Conservation (phyloP, 2,888 invertebrate species). For the Troilus luridus region DNA sequence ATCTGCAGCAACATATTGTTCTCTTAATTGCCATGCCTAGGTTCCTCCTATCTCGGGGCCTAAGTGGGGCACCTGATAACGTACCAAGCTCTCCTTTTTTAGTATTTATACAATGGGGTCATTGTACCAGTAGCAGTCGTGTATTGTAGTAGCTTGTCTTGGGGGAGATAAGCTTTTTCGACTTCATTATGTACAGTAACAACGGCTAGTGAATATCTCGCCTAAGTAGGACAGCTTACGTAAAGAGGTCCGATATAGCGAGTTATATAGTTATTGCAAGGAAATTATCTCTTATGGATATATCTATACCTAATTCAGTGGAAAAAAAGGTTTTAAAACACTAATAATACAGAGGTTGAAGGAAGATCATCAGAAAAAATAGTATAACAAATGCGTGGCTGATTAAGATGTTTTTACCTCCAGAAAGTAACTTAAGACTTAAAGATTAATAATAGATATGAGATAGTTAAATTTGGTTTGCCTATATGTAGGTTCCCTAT, state of each 20-base stretch:
- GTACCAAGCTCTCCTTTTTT: background rate
- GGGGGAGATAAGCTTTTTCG: background rate
- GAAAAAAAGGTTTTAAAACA: no score
- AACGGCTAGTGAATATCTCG: background rate
- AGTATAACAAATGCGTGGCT: no score
- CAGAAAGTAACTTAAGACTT: no score
- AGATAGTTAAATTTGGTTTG: no score
- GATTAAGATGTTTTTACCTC: no score
- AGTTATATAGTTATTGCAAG: background rate
- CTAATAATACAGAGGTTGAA: no score
- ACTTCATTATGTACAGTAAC: background rate
- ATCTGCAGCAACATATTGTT: constrained; percentile 2
- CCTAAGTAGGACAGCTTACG: background rate
- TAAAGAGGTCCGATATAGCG: background rate
- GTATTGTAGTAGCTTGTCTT: background rate
- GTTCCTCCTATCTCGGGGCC: constrained; percentile 1
- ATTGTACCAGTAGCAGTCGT: background rate
- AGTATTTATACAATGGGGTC: constrained; percentile 11
- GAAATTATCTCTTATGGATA: background rate
- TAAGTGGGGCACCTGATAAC: constrained; percentile 20
- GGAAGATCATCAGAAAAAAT: no score
- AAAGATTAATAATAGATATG: no score
- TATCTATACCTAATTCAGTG: no score
- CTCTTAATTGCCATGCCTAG: background rate
- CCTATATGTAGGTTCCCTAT: no score